Percentiles rank a stretch among this genome's conserved stretches.
phyloP scores from a whole-genome alignment of 2,113 vertebrate species.

The Suricata suricatta region DNA sequence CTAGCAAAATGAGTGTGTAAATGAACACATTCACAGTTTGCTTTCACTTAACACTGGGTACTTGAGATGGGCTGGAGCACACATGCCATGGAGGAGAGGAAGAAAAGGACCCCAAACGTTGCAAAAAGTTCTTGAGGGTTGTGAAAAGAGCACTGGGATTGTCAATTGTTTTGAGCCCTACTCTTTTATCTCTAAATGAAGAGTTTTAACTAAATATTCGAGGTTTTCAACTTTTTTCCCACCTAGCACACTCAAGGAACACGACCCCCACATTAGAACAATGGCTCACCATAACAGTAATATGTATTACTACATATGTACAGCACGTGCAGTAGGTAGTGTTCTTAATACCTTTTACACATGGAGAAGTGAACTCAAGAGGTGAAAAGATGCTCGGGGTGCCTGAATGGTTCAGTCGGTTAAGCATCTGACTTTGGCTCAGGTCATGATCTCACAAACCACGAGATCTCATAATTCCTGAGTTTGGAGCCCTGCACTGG shows the following conservation, averaged over 20 bases:
- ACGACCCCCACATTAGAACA: not conserved
- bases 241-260: not conserved
- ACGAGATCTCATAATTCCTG: too few relatives aligned
- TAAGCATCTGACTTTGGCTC: too few relatives aligned
- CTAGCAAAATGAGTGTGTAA: not conserved
- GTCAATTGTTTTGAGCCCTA: not conserved
- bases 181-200: not conserved
- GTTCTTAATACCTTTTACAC: not conserved
- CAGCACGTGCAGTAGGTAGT: not conserved
- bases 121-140: not conserved
- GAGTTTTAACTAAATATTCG: not conserved
- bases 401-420: too few relatives aligned
- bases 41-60: not conserved
- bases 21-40: not conserved
- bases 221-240: not conserved
- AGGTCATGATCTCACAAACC: too few relatives aligned
- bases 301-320: not conserved
- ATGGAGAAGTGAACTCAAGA: not conserved
- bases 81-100: not conserved
- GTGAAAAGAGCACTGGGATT: not conserved
- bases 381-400: not conserved
- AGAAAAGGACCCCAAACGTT: not conserved
- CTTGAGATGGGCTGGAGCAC: not conserved
- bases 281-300: not conserved
- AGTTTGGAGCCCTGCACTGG: too few relatives aligned